phyloP scores from a whole-genome alignment of 2,113 vertebrate genomes.

The Tor tambroides region DNA sequence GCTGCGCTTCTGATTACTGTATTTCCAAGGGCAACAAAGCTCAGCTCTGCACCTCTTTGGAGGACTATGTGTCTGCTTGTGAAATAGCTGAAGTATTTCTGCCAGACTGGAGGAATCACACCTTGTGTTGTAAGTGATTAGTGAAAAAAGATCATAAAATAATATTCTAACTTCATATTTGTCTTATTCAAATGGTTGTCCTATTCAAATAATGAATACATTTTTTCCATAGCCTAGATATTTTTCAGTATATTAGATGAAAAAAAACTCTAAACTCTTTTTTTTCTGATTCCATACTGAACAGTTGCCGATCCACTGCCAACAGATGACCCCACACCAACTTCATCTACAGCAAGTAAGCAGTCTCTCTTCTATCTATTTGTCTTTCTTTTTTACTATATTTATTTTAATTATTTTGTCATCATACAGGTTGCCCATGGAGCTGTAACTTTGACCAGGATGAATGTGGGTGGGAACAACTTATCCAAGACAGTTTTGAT shows the following conservation, averaged over 20 bases:
- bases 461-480: slow-evolving; percentile 59
- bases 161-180: neutral
- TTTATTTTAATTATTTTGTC: neutral
- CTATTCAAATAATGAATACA: neutral
- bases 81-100: slow-evolving; percentile 71
- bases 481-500: slow-evolving; percentile 61
- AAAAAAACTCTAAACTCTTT: neutral
- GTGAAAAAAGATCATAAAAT: neutral
- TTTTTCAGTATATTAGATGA: neutral
- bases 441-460: slow-evolving; percentile 56
- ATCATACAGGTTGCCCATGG: slow-evolving; percentile 48
- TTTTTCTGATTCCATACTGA: neutral
- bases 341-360: slow-evolving; percentile 39
- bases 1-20: slow-evolving; percentile 78
- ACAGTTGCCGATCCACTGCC: slow-evolving; percentile 15
- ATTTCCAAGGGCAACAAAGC: slow-evolving; percentile 63
- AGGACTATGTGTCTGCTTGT: slow-evolving; percentile 77
- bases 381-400: neutral
- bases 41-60: slow-evolving; percentile 74
- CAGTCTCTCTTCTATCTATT: neutral
- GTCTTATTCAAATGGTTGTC: neutral
- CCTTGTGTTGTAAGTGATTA: slow-evolving; percentile 72
- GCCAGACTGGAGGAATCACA: slow-evolving; percentile 70
- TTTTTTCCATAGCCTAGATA: too few species aligned
- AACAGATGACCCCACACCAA: slow-evolving; percentile 32